These are phyloP conservation scores for Tenebrosternarchus preto DNA, from an alignment of 2,113 vertebrate species.

Conservation along the genomic window DNA sequence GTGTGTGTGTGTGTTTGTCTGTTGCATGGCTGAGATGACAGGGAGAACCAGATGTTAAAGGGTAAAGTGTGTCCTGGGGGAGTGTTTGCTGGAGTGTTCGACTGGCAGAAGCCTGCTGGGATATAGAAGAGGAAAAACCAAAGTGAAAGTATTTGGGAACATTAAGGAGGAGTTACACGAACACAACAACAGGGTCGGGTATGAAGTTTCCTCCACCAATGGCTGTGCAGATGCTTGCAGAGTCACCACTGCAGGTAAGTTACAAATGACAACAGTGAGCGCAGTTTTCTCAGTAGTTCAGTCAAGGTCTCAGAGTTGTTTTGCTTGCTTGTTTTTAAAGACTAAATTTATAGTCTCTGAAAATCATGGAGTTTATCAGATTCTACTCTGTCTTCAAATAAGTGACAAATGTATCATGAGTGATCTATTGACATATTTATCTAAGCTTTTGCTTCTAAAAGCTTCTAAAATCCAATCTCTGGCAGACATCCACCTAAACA, in stretches of 20 bases:
- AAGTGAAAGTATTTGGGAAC: slow-evolving; percentile 29
- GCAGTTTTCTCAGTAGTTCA: not conserved
- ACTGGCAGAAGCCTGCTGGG: slow-evolving; percentile 36
- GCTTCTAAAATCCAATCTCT: not conserved
- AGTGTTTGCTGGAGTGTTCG: slow-evolving; percentile 6
- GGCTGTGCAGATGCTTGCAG: slow-evolving; percentile 48
- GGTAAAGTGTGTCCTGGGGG: not conserved
- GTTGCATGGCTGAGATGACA: slow-evolving; percentile 13
- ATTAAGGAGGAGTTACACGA: slow-evolving; percentile 36
- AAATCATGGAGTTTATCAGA: no score
- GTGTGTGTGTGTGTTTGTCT: not conserved
- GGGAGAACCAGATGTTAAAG: slow-evolving; percentile 36
- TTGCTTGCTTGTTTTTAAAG: not conserved
- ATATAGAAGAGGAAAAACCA: slow-evolving; percentile 53
- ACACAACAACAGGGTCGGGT: slow-evolving; percentile 45
- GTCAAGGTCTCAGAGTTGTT: not conserved
- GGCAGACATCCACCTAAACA: not conserved
- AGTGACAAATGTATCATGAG: not conserved
- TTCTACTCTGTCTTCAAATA: no score
- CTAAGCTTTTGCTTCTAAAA: not conserved
- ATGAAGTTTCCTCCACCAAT: slow-evolving; percentile 53
- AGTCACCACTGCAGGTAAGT: slow-evolving; percentile 62
- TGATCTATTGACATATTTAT: not conserved
- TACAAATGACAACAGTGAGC: not conserved
- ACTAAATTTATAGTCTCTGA: not conserved